phyloP scores from a whole-genome alignment of 2,888 invertebrate genomes.

The Sicus ferrugineus region DNA sequence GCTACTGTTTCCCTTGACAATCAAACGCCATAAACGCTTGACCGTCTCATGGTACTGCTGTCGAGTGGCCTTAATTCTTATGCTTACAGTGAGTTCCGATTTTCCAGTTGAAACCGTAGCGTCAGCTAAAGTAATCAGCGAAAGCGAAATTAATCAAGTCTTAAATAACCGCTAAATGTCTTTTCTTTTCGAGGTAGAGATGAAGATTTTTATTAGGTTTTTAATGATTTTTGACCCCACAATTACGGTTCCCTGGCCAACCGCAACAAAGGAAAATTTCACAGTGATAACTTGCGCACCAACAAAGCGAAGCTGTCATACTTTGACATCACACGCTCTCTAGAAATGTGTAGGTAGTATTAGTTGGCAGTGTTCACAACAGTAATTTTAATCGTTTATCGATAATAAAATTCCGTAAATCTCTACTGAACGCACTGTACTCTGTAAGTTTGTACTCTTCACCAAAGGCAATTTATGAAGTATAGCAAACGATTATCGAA shows the following conservation, averaged over 20 bases:
- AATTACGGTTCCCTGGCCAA: slow-evolving; percentile 5
- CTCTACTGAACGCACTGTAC: no score
- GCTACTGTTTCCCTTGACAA: slow-evolving; percentile 21
- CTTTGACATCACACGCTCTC: slow-evolving; percentile 2
- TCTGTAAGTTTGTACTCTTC: no score
- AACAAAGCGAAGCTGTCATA: slow-evolving; percentile 24
- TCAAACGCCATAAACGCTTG: slow-evolving; percentile 5
- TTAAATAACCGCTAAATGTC: background rate
- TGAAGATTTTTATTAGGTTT: background rate
- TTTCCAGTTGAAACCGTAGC: background rate
- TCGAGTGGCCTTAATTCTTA: background rate
- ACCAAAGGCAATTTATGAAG: no score
- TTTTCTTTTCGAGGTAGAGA: slow-evolving; percentile 7
- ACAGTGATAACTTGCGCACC: slow-evolving; percentile 5
- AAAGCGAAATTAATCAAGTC: no score
- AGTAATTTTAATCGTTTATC: no score
- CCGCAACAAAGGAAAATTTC: slow-evolving; percentile 16
- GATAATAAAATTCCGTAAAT: no score
- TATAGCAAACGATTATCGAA: no score
- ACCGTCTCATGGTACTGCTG: slow-evolving; percentile 10
- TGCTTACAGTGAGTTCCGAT: background rate
- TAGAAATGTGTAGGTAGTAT: no score
- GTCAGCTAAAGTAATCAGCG: no score
- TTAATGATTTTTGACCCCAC: background rate
- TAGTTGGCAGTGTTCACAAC: no score